Evolutionary conservation across 2,888 invertebrate species (phyloP), one percentile per base, ranked within the genome.

Genomic region (Buathra laborator): DNA sequence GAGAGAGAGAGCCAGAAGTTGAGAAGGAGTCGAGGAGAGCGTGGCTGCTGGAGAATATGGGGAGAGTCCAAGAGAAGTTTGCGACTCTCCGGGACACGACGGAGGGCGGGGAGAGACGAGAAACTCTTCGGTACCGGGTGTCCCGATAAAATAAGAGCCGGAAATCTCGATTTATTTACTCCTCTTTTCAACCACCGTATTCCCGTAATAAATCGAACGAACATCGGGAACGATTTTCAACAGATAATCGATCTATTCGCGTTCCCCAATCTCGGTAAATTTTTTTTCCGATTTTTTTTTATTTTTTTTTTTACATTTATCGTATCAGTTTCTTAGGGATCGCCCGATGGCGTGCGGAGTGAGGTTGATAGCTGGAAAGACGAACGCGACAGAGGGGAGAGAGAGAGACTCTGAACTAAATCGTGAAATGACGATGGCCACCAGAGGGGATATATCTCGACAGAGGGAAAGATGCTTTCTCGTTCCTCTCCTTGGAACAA

Each of bases 371-470:
- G 68, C 68, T 68, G 48, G 24, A 46, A 62, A 56, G 24, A 24
- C 56, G 56, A 44, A 43, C 56, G n/a, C 32, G 56, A 19, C 32
- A 12, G 51, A 48, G 19, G 16, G 53, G 16, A 64, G 64, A 67
- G 46, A 75, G 53, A 46, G 77, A 77, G 83, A 71, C 71, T 78
- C 77, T 44, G 87, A 81, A 76, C 77, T 86, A 84, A 88, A 88
- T 88, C 53, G 86, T 79, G 84, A 87, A 87, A 88, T 84, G 87
- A 88, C 87, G 87, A 89, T 51, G 66, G 37, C 75, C 74, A n/a
- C 62, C 44, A 43, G 19, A 53, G 66, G 51, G 53, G 12, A 48
- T 48, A 67, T 46, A 43, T 46, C 46, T 12, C 37, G 51, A 7
- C 64, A 32, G 64, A 64, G 51, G 62, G 64, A 75, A 75, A 75